Evolutionary conservation across 2,797 vertebrate genomes (phyloP), one percentile per base, ranked within the genome.

Genomic region (Huso huso): DNA sequence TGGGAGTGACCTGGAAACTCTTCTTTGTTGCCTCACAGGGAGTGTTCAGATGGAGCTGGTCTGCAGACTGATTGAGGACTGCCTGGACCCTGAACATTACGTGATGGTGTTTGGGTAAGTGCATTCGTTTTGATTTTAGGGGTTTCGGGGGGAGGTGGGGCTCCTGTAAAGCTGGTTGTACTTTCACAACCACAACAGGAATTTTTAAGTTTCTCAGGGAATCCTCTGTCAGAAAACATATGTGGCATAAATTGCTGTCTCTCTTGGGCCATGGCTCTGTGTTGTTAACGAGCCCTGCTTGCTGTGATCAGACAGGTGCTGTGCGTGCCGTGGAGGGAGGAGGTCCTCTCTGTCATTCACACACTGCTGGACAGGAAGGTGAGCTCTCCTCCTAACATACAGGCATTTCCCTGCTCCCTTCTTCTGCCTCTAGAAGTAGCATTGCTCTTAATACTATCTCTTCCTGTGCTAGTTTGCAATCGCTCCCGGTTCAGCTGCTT

Each of bases 301-400:
- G 49, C 69, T 23, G 62, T 68, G 62, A 49, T 18, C 75, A 98
- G 95, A 72, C 88, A 91, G 70, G 76, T 88, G 50, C 74, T 92
- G 67, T 86, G 81, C 68, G 71, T 85, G 66, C 70, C 75, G 4
- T 92, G 95, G 93, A 87, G 77, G 55, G 95, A 96, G 73, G 81
- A 86, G 1, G 73, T 89, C 6, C 86, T 96, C 71, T 82, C 79
- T 0, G 77, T 96, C 49, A 80, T 93, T 68, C 93, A 96, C 82
- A 81, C 87, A 0, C 77, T 94, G 75, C 82, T 97, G 59, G 93
- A 87, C 68, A 88, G 77, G 66, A 92, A 92, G 92, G 95, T 95
- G 70, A 85, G 67, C 12, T 7, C 6, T 49, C 18, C 59, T 51
- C 6, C 10, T 65, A 6, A 15, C 18, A 37, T 37, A 9, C 9